These are phyloP conservation scores for Pseudochaenichthys georgianus DNA, from an alignment of 2,797 vertebrate genomes.

Conservation along the genomic window DNA sequence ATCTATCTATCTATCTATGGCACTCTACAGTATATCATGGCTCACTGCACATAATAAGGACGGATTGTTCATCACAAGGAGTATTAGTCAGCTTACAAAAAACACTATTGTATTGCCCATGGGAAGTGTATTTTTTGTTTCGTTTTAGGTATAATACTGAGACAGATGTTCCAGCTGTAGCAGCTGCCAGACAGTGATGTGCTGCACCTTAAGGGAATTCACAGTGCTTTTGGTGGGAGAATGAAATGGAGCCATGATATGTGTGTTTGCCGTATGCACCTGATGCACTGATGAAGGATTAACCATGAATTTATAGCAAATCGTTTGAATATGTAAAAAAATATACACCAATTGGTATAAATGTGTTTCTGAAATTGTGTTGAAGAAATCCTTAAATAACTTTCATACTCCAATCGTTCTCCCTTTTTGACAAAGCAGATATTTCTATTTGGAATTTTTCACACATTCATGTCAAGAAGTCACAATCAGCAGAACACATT, in stretches of 20 bases:
- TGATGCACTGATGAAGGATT: not conserved
- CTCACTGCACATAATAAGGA: not conserved
- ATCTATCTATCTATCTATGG: too few relatives aligned
- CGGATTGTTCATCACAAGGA: not conserved
- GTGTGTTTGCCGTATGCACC: not conserved
- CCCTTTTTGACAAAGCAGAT: not conserved
- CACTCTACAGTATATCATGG: not conserved
- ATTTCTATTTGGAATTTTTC: not conserved
- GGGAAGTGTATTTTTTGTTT: not conserved
- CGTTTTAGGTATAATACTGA: constrained; percentile 29
- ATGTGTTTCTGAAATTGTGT: too few relatives aligned
- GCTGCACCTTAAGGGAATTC: constrained; percentile 30
- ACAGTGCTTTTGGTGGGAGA: not conserved
- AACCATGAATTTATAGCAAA: not conserved
- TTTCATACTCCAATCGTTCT: not conserved
- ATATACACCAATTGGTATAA: too few relatives aligned
- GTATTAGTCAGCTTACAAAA: too few relatives aligned
- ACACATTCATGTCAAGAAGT: not conserved
- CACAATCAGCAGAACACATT: not conserved
- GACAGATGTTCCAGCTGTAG: constrained; percentile 63
- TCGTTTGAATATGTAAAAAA: not conserved
- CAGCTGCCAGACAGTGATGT: constrained; percentile 47
- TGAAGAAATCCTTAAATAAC: too few relatives aligned
- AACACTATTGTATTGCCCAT: not conserved
- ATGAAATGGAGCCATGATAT: constrained; percentile 14